Base-by-base conservation (phyloP, 1,140 invertebrate species). In the Frieseomelitta varia region DNA sequence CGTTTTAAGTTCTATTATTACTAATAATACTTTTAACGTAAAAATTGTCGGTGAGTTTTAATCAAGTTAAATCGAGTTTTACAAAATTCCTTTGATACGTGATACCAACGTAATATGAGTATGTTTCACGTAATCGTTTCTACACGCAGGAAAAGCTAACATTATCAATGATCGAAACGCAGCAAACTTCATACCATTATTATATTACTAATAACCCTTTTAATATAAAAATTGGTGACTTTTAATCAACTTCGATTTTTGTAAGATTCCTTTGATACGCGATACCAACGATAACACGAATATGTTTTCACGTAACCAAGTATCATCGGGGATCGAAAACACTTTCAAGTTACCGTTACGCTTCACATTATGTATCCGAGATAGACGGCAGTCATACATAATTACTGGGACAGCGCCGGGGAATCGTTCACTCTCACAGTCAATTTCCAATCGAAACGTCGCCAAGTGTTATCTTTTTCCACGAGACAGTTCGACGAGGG, bases 401-500 rank as follows among this genome's bases (percentile, higher is more conserved):
- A 75, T 75, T 75, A 56, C 27, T 21, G 24, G 24, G 21, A 34
- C 27, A 74, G 53, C 24, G 21, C 24, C 30, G 73, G 12, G 73
- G 2, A 34, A 79, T 79, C 55, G n/a, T 74, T 56, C 10, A 21
- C 55, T 47, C 34, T 63, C 63, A 11, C 51, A n/a, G 27, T 65
- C 15, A 14, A 12, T 56, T 58, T 34, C 74, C 19, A 79, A 84
- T 63, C 63, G 76, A 72, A 77, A 85, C 56, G 79, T 61, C 39
- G 24, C 61, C 74, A 53, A 75, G 56, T 82, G 69, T 82, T 75
- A 79, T 67, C 74, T 67, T 88, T 85, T 81, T 47, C 39, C 87
- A 76, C 56, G 74, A 47, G 39, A 4, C 6, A 63, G 24, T 61
- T 34, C 82, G 74, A 61, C 55, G 61, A 47, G 27, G 47, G 24